phyloP scores from a whole-genome alignment of 2,113 vertebrate genomes.

The Pimephales promelas region DNA sequence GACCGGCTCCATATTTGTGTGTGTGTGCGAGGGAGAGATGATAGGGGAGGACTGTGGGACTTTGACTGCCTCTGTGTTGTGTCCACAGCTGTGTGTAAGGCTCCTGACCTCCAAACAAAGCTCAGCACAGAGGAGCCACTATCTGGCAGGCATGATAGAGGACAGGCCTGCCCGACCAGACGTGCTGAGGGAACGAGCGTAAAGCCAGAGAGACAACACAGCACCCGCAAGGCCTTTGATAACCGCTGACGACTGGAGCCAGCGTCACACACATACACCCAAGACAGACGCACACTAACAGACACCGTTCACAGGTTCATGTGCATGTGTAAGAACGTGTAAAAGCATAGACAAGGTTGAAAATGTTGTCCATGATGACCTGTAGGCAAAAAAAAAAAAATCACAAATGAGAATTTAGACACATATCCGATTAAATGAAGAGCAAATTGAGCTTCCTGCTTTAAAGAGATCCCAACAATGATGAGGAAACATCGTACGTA shows the following conservation, averaged over 20 bases:
- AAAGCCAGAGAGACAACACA: conserved; percentile 58
- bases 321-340: not conserved
- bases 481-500: not conserved
- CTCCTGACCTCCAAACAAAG: conserved; percentile 60
- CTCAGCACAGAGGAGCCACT: conserved; percentile 56
- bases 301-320: not conserved
- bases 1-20: conserved; percentile 51
- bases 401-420: too few species aligned
- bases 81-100: conserved; percentile 60
- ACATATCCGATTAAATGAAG: not conserved
- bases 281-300: conserved; percentile 28
- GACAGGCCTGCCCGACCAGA: conserved; percentile 51
- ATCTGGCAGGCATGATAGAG: conserved; percentile 59
- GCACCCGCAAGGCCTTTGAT: conserved; percentile 59
- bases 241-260: conserved; percentile 55
- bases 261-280: conserved; percentile 49
- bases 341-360: not conserved
- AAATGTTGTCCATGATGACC: not conserved
- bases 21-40: conserved; percentile 39
- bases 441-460: not conserved
- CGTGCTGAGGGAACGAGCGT: conserved; percentile 48
- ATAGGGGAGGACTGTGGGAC: conserved; percentile 48
- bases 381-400: not conserved
- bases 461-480: too few species aligned
- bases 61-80: conserved; percentile 58